Evolutionary conservation across 2,797 vertebrate species (phyloP).

Genomic region (Zenarchopterus dispar): DNA sequence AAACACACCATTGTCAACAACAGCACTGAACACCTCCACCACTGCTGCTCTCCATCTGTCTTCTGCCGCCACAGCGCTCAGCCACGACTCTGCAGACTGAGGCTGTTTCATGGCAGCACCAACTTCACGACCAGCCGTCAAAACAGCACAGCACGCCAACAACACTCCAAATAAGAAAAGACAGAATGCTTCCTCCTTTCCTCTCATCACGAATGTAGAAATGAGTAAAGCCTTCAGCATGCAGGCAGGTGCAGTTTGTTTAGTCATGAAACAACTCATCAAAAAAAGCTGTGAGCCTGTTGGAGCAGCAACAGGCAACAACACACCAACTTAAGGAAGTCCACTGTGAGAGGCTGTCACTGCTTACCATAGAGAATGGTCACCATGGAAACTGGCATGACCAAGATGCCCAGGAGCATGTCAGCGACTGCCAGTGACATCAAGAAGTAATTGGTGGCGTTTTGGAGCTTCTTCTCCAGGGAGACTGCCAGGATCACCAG

Average conservation of each 20-base stretch:
- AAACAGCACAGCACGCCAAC: neutral
- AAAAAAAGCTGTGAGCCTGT: neutral
- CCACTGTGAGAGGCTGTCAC: conserved; percentile 3
- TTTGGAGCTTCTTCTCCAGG: conserved; percentile 97
- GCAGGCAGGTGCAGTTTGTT: conserved; percentile 12
- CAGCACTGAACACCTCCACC: conserved; percentile 36
- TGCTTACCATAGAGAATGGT: conserved; percentile 95
- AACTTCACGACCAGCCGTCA: neutral
- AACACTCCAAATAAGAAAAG: neutral
- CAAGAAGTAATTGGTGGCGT: conserved; percentile 97
- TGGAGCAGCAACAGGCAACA: conserved; percentile 14
- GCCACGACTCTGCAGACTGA: neutral
- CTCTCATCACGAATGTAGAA: neutral
- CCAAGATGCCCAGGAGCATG: conserved; percentile 95
- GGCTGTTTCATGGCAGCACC: neutral
- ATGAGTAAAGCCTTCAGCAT: neutral
- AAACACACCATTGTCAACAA: conserved; percentile 34
- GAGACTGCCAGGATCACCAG: conserved; percentile 97
- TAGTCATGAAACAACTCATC: neutral
- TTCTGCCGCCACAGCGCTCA: neutral
- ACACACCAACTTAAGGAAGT: conserved; percentile 35
- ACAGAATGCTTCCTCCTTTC: neutral
- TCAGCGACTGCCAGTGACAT: conserved; percentile 97
- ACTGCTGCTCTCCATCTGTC: conserved; percentile 43
- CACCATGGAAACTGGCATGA: conserved; percentile 97